Percentiles rank a stretch among this genome's conserved stretches.
phyloP scores from a whole-genome alignment of 2,113 vertebrate genomes.

The Phylloscopus trochiloides region DNA sequence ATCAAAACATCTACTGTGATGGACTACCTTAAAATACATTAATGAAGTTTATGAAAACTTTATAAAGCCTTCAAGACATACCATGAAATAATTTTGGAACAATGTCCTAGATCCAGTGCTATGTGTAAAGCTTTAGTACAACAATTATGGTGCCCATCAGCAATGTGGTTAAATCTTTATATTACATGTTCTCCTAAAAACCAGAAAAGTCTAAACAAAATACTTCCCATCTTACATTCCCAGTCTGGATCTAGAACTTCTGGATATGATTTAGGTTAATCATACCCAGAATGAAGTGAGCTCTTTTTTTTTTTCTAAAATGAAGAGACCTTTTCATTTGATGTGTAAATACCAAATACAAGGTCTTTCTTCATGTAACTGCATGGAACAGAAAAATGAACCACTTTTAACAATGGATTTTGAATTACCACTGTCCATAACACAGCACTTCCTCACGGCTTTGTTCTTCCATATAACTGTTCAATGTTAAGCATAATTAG shows the following conservation, averaged over 20 bases:
- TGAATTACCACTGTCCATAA: background rate
- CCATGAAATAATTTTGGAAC: background rate
- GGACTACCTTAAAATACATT: background rate
- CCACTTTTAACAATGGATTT: background rate
- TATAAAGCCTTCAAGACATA: background rate
- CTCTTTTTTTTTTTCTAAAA: background rate
- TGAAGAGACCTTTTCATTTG: rapidly evolving
- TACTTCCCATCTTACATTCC: background rate
- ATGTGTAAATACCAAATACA: background rate
- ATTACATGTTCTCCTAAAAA: background rate
- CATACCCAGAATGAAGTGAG: background rate
- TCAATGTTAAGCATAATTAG: background rate
- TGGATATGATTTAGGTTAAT: background rate
- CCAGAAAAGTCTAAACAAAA: background rate
- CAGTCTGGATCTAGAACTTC: background rate
- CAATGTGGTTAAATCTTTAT: background rate
- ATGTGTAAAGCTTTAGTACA: background rate
- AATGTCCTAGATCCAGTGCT: background rate
- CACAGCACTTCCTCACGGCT: background rate
- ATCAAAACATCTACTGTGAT: background rate
- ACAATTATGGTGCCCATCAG: background rate
- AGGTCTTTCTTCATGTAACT: background rate
- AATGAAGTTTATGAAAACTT: background rate
- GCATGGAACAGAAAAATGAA: background rate
- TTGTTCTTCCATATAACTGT: background rate